These are phyloP conservation scores for Rhynchonema sp. DNA, from an alignment of 2,888 invertebrate species.

Conservation along the genomic window DNA sequence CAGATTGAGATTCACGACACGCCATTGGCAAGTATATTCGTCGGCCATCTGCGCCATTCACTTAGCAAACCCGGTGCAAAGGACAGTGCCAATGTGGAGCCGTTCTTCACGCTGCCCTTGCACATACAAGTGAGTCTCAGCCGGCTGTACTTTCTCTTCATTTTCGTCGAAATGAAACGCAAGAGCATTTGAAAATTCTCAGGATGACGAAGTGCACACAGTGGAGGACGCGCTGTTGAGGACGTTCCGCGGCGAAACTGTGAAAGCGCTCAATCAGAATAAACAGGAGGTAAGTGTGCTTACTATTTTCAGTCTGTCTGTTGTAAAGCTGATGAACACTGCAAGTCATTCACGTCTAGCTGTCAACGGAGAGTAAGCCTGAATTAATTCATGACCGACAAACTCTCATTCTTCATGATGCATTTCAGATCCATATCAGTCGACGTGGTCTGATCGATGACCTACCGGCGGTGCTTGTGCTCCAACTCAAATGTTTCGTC, in stretches of 20 bases:
- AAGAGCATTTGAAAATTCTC: not conserved
- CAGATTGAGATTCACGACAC: constrained; percentile 56
- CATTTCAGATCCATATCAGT: too few relatives aligned
- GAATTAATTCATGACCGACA: too few relatives aligned
- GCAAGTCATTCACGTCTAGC: too few relatives aligned
- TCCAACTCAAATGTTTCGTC: constrained; percentile 9
- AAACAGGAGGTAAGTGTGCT: not conserved
- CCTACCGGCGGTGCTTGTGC: constrained; percentile 8
- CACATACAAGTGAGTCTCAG: constrained; percentile 62
- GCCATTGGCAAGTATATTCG: constrained; percentile 76
- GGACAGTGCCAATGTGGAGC: constrained; percentile 74
- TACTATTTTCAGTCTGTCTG: too few relatives aligned
- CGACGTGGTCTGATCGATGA: too few relatives aligned
- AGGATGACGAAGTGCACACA: not conserved
- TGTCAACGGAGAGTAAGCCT: too few relatives aligned
- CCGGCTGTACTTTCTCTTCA: not conserved
- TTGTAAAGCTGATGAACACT: too few relatives aligned
- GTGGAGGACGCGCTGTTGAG: not conserved
- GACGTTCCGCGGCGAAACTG: not conserved
- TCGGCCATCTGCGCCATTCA: constrained; percentile 66
- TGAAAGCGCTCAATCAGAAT: not conserved
- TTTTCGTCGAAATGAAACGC: not conserved
- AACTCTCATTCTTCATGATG: too few relatives aligned
- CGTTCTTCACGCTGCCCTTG: constrained; percentile 80
- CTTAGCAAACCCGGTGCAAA: constrained; percentile 49